Base-by-base conservation (phyloP, 1,140 invertebrate genomes). In the Heliconius nattereri region DNA sequence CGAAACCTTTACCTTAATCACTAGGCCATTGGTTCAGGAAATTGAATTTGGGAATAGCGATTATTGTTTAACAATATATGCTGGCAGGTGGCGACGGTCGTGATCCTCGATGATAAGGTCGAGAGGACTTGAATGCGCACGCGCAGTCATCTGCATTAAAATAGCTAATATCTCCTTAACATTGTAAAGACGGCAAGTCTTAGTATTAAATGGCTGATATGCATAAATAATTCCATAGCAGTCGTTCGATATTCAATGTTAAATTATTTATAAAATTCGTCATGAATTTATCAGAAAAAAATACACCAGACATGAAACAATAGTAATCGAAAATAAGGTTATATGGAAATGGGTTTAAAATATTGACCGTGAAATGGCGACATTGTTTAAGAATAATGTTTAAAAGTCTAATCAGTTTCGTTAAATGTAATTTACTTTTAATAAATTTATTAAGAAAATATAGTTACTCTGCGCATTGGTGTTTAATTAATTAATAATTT, bases 11-110 rank as follows among this genome's bases (percentile, higher is more conserved):
- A 80, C 78, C 78, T 80, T 73, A 80, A 76, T 76, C 76, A 71
- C 85, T 85, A 88, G 88, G 88, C 78, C 80, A 81, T 80, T 49
- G 70, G 75, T 80, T 77, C 74, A 87, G 86, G 86, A 87, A 87
- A 84, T 83, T 81, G 78, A 80, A 87, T 88, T 89, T 85, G 87
- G 83, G 78, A 85, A 82, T 84, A 79, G 75, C 66, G 40, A 79
- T 74, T 75, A 71, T 71, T 78, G 71, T 73, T 80, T 80, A 60
- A 78, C 83, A 84, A 80, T 83, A 79, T 40, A 77, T 71, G 66
- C 66, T 37, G 75, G 26, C 60, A 29, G 66, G 32, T 37, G 75
- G 60, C 60, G 60, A 66, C 52, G 71, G 74, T 81, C 76, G 75
- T 80, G 80, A 72, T 76, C 76, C 78, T 71, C 71, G 52, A 75